A percentile compares a stretch with the other conserved stretches of the same genome.
Conservation (phyloP, 2,797 vertebrate species). For the Sus cebifrons region DNA sequence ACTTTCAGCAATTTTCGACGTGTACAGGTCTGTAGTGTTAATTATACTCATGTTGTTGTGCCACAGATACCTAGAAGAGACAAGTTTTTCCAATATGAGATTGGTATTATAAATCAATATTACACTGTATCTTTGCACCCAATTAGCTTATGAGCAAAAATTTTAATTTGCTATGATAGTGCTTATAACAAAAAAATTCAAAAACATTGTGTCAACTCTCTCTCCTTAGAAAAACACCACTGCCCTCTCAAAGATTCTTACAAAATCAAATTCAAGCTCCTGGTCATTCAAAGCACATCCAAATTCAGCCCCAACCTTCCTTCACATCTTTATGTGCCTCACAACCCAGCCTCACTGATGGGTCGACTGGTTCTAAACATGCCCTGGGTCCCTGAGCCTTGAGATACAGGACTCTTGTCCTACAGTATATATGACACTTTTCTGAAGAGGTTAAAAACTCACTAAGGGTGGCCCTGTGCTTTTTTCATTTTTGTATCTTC, state of each 20-base stretch:
- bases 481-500: not conserved
- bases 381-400: not conserved
- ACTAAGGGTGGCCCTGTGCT: not conserved
- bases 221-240: slow-evolving; percentile 4
- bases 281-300: not conserved
- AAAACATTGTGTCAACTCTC: not conserved
- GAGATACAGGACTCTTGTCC: not conserved
- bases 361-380: too few species aligned
- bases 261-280: not conserved
- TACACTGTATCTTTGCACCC: not conserved
- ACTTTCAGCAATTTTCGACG: not conserved
- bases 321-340: not conserved
- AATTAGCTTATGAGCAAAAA: slow-evolving; percentile 3
- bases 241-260: not conserved
- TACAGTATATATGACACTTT: not conserved
- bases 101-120: slow-evolving; percentile 39
- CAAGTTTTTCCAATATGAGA: slow-evolving; percentile 27
- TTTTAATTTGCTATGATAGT: slow-evolving; percentile 38
- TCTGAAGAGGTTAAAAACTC: not conserved
- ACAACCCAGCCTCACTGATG: not conserved
- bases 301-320: not conserved
- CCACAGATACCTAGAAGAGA: not conserved
- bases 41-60: not conserved
- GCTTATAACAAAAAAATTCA: slow-evolving; percentile 18
- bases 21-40: not conserved